These are phyloP conservation scores for Eristalis tenax DNA, from an alignment of 2,888 invertebrate genomes.

Conservation along the genomic window DNA sequence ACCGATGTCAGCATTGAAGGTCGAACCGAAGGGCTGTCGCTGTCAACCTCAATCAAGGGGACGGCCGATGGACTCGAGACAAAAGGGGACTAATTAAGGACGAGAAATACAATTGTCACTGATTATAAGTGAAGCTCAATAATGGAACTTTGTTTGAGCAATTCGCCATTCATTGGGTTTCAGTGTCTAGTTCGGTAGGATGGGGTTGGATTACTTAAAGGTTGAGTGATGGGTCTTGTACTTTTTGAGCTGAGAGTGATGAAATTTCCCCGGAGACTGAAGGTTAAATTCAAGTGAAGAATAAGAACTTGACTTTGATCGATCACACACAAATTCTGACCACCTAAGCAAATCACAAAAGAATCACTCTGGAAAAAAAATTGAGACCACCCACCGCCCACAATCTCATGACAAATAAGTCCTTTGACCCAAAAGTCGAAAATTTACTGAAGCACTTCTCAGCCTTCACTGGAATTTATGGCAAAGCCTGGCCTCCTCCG, in stretches of 20 bases:
- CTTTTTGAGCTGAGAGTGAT: too few relatives aligned
- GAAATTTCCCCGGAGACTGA: too few relatives aligned
- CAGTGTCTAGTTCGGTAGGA: neutral
- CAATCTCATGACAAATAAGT: slow-evolving; percentile 1
- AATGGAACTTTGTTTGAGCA: neutral
- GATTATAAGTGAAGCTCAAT: slow-evolving; percentile 26
- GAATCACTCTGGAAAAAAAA: neutral
- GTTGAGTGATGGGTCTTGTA: too few relatives aligned
- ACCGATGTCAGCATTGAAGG: slow-evolving; percentile 22
- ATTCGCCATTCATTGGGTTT: neutral
- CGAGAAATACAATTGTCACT: neutral
- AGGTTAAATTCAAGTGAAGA: too few relatives aligned
- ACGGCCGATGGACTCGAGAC: neutral
- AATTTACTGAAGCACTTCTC: slow-evolving; percentile 11
- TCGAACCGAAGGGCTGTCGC: neutral
- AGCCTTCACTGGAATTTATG: slow-evolving; percentile 16
- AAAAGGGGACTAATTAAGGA: neutral
- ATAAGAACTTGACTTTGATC: neutral
- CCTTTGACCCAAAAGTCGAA: neutral
- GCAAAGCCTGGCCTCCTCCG: slow-evolving; percentile 1
- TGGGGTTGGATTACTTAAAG: too few relatives aligned
- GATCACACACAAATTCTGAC: neutral
- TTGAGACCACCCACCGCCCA: neutral
- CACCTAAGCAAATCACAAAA: neutral
- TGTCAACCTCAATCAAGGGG: slow-evolving; percentile 35